Evolutionary conservation across 2,113 vertebrate species (phyloP).

Genomic region (Mixornis gularis): DNA sequence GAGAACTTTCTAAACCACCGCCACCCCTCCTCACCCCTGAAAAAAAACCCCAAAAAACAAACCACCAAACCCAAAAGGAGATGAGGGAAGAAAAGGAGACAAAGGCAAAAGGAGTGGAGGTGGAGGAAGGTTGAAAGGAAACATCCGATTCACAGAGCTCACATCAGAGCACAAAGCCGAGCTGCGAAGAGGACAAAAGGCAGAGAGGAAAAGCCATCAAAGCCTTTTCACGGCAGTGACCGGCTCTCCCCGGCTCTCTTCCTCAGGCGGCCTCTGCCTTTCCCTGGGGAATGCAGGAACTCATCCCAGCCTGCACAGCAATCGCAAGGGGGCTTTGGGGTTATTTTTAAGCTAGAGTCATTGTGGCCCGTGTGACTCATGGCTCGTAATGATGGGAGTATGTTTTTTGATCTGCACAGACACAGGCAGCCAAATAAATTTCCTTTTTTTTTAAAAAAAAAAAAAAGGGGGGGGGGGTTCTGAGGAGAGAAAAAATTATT

Average conservation of each 20-base stretch:
- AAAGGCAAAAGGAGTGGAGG: background rate
- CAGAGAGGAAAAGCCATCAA: background rate
- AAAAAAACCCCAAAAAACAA: background rate
- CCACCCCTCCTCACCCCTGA: background rate
- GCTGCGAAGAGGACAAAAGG: slow-evolving; percentile 1
- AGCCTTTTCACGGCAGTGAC: background rate
- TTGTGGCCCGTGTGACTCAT: slow-evolving; percentile 13
- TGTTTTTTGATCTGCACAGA: slow-evolving; percentile 15
- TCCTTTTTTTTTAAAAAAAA: background rate
- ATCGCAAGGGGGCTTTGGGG: background rate
- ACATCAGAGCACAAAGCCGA: background rate
- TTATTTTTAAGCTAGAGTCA: slow-evolving; percentile 30
- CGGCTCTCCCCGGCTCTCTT: background rate
- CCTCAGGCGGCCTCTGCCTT: background rate
- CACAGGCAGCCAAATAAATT: background rate
- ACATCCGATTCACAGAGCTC: background rate
- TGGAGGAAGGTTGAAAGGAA: background rate
- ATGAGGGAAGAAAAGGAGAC: background rate
- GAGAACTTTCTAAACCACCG: background rate
- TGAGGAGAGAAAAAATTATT: background rate
- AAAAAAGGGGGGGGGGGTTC: background rate
- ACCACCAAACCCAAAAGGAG: background rate
- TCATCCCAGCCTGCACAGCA: background rate
- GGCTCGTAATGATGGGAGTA: background rate
- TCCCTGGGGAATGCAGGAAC: background rate